Evolutionary conservation across 2,888 invertebrate species (phyloP).

Genomic region (Eupsilia transversa): DNA sequence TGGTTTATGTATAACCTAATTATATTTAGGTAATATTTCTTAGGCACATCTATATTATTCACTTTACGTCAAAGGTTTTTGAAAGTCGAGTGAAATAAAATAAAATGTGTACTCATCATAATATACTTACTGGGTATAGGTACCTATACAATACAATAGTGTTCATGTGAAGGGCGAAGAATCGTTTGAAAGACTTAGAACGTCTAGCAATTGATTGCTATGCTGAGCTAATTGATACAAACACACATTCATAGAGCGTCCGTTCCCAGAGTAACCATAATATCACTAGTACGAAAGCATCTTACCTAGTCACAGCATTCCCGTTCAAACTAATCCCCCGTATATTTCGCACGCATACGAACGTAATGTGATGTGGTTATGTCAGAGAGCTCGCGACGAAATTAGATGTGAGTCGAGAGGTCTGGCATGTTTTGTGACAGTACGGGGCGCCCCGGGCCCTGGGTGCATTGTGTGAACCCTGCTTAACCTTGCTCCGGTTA

Average conservation of each 20-base stretch:
- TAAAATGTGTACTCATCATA: neutral
- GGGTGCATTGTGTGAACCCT: slow-evolving; percentile 56
- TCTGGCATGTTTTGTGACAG: slow-evolving; percentile 58
- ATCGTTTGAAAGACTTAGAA: neutral
- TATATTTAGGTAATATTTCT: neutral
- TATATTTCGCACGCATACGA: slow-evolving; percentile 44
- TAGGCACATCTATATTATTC: neutral
- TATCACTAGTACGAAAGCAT: neutral
- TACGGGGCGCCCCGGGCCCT: slow-evolving; percentile 19
- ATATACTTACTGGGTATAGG: neutral
- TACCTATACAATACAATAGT: neutral
- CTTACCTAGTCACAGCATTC: neutral
- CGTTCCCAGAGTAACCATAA: neutral
- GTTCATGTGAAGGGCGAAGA: neutral
- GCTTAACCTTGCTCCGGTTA: slow-evolving; percentile 58
- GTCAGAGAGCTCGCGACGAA: slow-evolving; percentile 66
- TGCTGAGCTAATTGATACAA: neutral
- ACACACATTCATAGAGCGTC: neutral
- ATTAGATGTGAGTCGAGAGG: slow-evolving; percentile 67
- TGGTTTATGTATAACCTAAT: slow-evolving; percentile 20
- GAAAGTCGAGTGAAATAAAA: neutral
- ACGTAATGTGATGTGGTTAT: slow-evolving; percentile 68
- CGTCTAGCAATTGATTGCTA: neutral
- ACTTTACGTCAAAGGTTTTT: neutral
- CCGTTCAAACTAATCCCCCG: slow-evolving; percentile 8